Percentiles rank a stretch among this genome's conserved stretches.
phyloP scores from a whole-genome alignment of 1,140 invertebrate genomes.

The Eumaeus atala region DNA sequence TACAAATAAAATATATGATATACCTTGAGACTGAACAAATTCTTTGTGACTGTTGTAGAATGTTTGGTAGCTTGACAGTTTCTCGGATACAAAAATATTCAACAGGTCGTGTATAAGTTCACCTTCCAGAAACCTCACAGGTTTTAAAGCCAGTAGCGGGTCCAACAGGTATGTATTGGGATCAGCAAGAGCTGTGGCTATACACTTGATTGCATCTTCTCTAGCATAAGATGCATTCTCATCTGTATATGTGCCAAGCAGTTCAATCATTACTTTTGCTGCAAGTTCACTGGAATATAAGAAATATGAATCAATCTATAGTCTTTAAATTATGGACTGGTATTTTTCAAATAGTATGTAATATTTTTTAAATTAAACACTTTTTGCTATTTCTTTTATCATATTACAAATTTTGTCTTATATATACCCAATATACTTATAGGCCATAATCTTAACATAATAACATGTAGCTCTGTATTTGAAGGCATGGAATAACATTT shows the following conservation, averaged over 20 bases:
- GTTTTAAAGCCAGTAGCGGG: constrained; percentile 93
- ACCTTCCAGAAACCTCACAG: constrained; percentile 95
- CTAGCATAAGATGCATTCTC: constrained; percentile 97
- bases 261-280: constrained; percentile 96
- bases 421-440: too few relatives aligned
- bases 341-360: too few relatives aligned
- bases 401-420: too few relatives aligned
- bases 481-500: too few relatives aligned
- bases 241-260: constrained; percentile 95
- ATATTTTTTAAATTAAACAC: too few relatives aligned
- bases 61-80: constrained; percentile 89
- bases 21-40: constrained; percentile 91
- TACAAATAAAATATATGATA: constrained; percentile 14
- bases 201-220: constrained; percentile 97
- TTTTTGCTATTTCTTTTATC: too few relatives aligned
- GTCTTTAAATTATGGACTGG: too few relatives aligned
- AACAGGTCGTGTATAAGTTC: constrained; percentile 96
- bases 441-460: too few relatives aligned
- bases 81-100: constrained; percentile 97
- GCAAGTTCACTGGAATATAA: constrained; percentile 85
- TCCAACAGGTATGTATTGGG: constrained; percentile 96
- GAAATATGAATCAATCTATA: background rate
- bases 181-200: constrained; percentile 94
- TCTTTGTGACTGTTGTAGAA: constrained; percentile 96
- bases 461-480: too few relatives aligned